Conservation (phyloP, 2,888 invertebrate species). For the Emmelina monodactyla region DNA sequence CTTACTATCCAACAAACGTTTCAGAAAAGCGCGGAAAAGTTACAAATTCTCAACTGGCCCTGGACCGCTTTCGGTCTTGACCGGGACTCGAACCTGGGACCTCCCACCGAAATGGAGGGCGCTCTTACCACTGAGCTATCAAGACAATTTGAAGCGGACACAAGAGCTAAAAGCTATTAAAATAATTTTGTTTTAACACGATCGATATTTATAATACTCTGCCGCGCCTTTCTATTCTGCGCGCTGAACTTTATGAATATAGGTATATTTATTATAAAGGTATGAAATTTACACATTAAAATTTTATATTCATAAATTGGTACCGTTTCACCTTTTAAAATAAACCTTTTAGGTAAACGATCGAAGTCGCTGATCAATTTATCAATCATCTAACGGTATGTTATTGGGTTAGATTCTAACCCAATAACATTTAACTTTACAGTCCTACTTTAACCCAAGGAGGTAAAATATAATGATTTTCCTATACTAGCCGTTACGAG, state of each 20-base stretch:
- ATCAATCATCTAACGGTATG: too few relatives aligned
- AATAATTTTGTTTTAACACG: slow-evolving; percentile 5
- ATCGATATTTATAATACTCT: slow-evolving; percentile 19
- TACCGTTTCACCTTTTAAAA: too few relatives aligned
- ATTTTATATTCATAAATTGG: too few relatives aligned
- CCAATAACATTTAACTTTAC: too few relatives aligned
- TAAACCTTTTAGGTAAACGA: too few relatives aligned
- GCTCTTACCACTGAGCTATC: slow-evolving; percentile 65
- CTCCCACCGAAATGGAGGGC: slow-evolving; percentile 47
- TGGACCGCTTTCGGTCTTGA: slow-evolving; percentile 51
- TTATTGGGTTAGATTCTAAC: too few relatives aligned
- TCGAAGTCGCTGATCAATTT: too few relatives aligned
- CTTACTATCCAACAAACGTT: slow-evolving; percentile 40
- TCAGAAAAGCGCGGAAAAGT: slow-evolving; percentile 32
- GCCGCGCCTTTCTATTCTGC: slow-evolving; percentile 27
- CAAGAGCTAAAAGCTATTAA: slow-evolving; percentile 21
- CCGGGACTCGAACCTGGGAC: slow-evolving; percentile 63
- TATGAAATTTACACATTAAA: too few relatives aligned
- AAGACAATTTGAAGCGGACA: slow-evolving; percentile 52
- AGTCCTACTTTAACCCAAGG: too few relatives aligned
- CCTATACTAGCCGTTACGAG: too few relatives aligned
- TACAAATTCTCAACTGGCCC: slow-evolving; percentile 9
- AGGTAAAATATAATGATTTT: too few relatives aligned
- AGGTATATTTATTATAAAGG: neutral
- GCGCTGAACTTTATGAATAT: neutral